phyloP scores from a whole-genome alignment of 2,888 invertebrate species.

The Dioctria rufipes region DNA sequence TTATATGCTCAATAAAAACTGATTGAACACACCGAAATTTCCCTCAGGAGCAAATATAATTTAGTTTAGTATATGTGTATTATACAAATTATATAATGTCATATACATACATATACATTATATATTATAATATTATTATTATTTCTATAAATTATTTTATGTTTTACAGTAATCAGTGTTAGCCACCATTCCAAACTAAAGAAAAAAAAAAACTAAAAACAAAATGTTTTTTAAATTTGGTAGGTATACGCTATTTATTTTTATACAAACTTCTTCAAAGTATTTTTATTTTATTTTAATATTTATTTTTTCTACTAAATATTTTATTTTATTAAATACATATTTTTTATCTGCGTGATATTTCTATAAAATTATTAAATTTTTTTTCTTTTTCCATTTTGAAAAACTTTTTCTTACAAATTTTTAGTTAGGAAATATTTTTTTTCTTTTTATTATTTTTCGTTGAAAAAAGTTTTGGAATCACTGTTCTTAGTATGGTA shows the following conservation, averaged over 20 bases:
- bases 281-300: background rate
- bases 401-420: background rate
- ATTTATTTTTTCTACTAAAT: background rate
- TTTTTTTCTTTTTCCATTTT: background rate
- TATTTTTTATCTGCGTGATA: background rate
- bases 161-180: background rate
- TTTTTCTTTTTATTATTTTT: background rate
- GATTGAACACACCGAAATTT: conserved; percentile 2
- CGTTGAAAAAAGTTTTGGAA: conserved; percentile 12
- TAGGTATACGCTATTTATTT: background rate
- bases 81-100: too few relatives aligned
- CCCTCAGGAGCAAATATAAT: background rate
- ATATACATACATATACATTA: background rate
- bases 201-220: too few relatives aligned
- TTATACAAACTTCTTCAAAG: background rate
- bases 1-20: conserved; percentile 24
- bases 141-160: background rate
- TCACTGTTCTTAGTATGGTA: conserved; percentile 24
- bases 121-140: conserved; percentile 8
- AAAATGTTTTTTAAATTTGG: too few relatives aligned
- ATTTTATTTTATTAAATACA: background rate
- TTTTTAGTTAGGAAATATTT: conserved; percentile 3
- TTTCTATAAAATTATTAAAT: conserved; percentile 1
- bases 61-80: too few relatives aligned
- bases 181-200: too few relatives aligned